A percentile compares a stretch with the other conserved stretches of the same genome.
Conservation (phyloP, 2,113 vertebrate species). For the Bubo blakistoni region DNA sequence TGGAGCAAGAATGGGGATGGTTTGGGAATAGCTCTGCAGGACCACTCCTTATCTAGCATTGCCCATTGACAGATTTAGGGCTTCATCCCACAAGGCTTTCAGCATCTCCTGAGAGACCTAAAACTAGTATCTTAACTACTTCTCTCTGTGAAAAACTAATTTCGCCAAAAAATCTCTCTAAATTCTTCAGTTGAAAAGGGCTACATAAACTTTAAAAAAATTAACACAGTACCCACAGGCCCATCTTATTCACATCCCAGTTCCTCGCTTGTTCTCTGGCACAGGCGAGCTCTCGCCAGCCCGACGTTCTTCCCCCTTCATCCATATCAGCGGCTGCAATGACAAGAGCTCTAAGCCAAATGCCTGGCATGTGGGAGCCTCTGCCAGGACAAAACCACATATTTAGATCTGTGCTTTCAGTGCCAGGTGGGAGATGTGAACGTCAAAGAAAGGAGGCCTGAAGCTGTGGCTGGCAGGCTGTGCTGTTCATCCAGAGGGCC, state of each 20-base stretch:
- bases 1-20: not conserved
- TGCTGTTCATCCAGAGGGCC: not conserved
- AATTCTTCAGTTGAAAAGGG: not conserved
- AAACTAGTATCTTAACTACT: not conserved
- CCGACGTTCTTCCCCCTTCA: not conserved
- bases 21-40: slow-evolving; percentile 26
- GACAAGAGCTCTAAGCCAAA: not conserved
- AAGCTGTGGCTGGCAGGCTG: not conserved
- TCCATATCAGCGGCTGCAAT: not conserved
- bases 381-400: not conserved
- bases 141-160: not conserved
- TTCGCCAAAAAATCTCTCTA: not conserved
- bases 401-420: not conserved
- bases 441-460: not conserved
- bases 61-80: not conserved
- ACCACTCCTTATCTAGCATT: not conserved
- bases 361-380: not conserved
- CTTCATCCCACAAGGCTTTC: not conserved
- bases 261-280: not conserved
- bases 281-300: accelerated
- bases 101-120: not conserved
- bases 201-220: not conserved
- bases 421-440: slow-evolving; percentile 20
- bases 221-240: not conserved
- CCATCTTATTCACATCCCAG: not conserved